phyloP scores from a whole-genome alignment of 2,888 invertebrate species.

The Luffia ferchaultella region DNA sequence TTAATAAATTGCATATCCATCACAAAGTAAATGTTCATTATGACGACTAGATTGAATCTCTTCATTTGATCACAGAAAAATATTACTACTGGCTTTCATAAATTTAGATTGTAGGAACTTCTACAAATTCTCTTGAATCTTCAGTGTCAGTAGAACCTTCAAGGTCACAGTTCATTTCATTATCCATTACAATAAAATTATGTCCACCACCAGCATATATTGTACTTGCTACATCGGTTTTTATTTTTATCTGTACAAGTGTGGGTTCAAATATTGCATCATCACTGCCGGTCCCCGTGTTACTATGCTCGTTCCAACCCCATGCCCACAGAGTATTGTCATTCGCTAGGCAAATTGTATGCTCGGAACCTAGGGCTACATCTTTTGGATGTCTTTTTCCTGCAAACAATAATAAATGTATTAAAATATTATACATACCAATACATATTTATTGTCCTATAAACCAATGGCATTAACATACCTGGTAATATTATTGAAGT shows the following conservation, averaged over 20 bases:
- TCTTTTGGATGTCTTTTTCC: slow-evolving; percentile 54
- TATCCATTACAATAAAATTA: slow-evolving; percentile 43
- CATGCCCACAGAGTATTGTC: slow-evolving; percentile 75
- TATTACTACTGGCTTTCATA: no score
- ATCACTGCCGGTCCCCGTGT: slow-evolving; percentile 72
- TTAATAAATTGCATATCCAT: no score
- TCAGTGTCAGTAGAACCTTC: no score
- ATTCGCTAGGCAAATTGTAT: slow-evolving; percentile 73
- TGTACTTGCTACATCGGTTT: slow-evolving; percentile 23
- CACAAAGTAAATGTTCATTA: no score
- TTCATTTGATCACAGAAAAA: no score
- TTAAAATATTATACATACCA: background rate
- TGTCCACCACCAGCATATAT: slow-evolving; percentile 53
- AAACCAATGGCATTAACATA: slow-evolving; percentile 22
- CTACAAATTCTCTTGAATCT: no score
- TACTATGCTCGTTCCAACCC: slow-evolving; percentile 94
- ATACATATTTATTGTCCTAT: background rate
- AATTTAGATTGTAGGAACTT: no score
- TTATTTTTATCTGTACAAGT: slow-evolving; percentile 28
- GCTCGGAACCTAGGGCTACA: slow-evolving; percentile 80
- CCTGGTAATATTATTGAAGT: slow-evolving; percentile 41
- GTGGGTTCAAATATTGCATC: slow-evolving; percentile 35
- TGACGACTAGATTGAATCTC: no score
- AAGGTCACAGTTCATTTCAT: no score
- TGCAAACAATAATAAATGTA: slow-evolving; percentile 24